Evolutionary conservation across 1,140 invertebrate genomes (phyloP), one percentile per base, ranked within the genome.

Genomic region (Sweltsa coloradensis): DNA sequence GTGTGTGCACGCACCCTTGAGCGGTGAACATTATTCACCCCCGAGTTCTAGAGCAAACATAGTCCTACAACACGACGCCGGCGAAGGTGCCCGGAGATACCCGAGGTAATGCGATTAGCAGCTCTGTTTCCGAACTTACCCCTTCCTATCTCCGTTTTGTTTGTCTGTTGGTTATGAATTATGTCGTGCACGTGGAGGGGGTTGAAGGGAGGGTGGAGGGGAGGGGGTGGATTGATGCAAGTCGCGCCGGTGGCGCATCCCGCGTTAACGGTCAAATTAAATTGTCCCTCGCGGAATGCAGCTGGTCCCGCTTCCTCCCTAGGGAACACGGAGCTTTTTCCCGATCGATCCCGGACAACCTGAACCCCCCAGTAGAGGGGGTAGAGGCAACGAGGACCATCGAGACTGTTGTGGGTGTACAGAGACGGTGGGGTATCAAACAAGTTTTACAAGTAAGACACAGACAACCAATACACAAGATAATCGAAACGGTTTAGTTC

Each of bases 211-310:
- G n/a, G n/a, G n/a, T n/a, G n/a, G n/a, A n/a, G n/a, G n/a, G n/a
- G n/a, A n/a, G n/a, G n/a, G n/a, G n/a, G n/a, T n/a, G n/a, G n/a
- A n/a, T n/a, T n/a, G n/a, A n/a, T n/a, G n/a, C n/a, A n/a, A n/a
- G n/a, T n/a, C n/a, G n/a, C n/a, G n/a, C n/a, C n/a, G n/a, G 3
- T 40, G 37, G 37, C 37, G 37, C 7, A 7, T 6, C 37, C 14
- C 14, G 19, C 11, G 13, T 40, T 40, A 40, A 40, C 37, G 37
- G 14, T 19, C 37, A 40, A 40, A 40, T 40, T 40, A 40, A 40
- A 40, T 40, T 40, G 37, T 23, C 13, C 13, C 19, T 11, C 16
- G 37, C 3, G 3, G 5, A 40, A 23, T 40, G 37, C 37, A 40
- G 37, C 37, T 40, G 37, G 3, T 19, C 9, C 37, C n/a, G 19